Evolutionary conservation across 1,140 invertebrate species (phyloP), one percentile per base, ranked within the genome.

Genomic region (Cydia pomonella): DNA sequence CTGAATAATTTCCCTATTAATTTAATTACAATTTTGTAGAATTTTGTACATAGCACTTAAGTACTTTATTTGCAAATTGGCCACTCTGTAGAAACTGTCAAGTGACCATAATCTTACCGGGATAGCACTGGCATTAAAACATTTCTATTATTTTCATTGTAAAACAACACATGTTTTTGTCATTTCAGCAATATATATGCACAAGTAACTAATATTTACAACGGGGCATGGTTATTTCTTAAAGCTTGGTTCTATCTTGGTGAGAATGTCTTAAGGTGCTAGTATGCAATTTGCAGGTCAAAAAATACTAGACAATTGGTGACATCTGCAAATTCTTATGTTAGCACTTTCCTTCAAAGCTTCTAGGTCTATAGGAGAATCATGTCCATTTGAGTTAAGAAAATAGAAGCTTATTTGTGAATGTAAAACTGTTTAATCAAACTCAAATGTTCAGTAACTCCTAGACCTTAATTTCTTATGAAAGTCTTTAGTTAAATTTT

Each of bases 401-500:
- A 18, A 18, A 18, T 53, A n/a, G n/a, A 47, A 53, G 5, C 16
- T 53, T 21, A 23, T 59, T 21, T 18, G 16, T 21, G 10, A 23
- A 18, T 59, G 9, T 12, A 59, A 59, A 12, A 59, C 1, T 23
- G 2, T 59, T 21, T 2, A 9, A 18, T 23, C 2, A 23, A 23
- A 23, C 53, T 59, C 21, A 59, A 59, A 59, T 59, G 53, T 21
- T 23, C 9, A 23, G 53, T 59, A 23, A 23, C 6, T 59, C 53
- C 21, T 59, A 23, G 53, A 12, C 53, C 53, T n/a, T 59, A 2
- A n/a, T 23, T 7, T 23, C 0, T 23, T 18, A 23, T 9, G 53
- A 23, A 23, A 59, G n/a, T 10, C 9, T 59, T 69, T 50, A 73
- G 21, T 73, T 5, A 80, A 81, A 84, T 88, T 79, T 87, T 90